phyloP scores from a whole-genome alignment of 2,888 invertebrate species.

The Netelia fuscicornis region DNA sequence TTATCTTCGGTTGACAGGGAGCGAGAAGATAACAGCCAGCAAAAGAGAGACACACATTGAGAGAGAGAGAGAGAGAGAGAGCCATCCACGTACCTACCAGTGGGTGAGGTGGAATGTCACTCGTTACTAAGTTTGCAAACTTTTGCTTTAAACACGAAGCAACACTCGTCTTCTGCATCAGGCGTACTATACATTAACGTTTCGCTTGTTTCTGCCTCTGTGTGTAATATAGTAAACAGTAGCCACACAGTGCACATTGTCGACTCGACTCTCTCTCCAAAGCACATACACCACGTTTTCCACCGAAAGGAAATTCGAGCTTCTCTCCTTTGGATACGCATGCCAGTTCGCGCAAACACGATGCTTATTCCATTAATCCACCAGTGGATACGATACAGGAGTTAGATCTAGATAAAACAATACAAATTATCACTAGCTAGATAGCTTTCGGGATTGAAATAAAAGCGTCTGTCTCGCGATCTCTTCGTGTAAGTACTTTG shows the following conservation, averaged over 20 bases:
- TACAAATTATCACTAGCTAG: not conserved
- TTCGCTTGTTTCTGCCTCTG: not conserved
- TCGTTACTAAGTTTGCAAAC: slow-evolving; percentile 63
- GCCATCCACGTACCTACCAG: not conserved
- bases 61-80: slow-evolving; percentile 12
- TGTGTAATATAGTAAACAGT: slow-evolving; percentile 29
- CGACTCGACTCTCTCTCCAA: not conserved
- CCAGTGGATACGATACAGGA: not conserved
- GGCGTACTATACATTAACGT: not conserved
- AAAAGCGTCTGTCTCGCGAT: not conserved
- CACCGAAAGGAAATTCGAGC: slow-evolving; percentile 27
- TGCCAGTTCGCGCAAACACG: slow-evolving; percentile 37
- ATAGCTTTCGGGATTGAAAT: slow-evolving; percentile 29
- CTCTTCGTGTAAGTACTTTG: slow-evolving; percentile 31
- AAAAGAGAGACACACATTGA: too few relatives aligned
- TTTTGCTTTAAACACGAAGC: slow-evolving; percentile 52
- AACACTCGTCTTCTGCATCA: slow-evolving; percentile 28
- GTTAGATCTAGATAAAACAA: slow-evolving; percentile 1
- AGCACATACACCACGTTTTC: not conserved
- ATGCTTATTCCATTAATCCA: slow-evolving; percentile 28
- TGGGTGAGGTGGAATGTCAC: slow-evolving; percentile 56
- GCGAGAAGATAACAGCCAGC: not conserved
- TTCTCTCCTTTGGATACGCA: slow-evolving; percentile 13
- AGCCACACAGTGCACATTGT: not conserved
- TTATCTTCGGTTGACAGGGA: slow-evolving; percentile 28